Evolutionary conservation across 2,113 vertebrate genomes (phyloP).

Genomic region (Microcebus murinus): DNA sequence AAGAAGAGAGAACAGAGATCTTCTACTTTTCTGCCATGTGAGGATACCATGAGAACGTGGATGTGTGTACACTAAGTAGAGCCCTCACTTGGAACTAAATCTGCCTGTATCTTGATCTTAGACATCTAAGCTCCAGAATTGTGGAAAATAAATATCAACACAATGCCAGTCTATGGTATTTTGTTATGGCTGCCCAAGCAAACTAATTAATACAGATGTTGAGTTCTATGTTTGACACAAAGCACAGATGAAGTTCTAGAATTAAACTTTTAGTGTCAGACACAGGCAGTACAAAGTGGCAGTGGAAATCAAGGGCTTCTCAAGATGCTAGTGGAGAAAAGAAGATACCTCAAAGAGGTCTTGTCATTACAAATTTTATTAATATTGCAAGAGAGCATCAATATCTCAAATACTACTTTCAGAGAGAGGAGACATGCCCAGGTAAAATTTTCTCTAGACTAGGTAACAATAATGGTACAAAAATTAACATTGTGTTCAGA

Average conservation of each 20-base stretch:
- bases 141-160: neutral
- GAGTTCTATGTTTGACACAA: neutral
- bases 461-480: neutral
- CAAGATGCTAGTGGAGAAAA: neutral
- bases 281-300: neutral
- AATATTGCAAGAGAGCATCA: neutral
- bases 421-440: neutral
- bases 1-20: neutral
- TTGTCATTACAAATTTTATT: neutral
- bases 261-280: neutral
- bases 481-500: neutral
- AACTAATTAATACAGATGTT: neutral
- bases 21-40: too few species aligned
- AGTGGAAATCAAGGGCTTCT: neutral
- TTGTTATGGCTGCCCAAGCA: neutral
- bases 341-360: neutral
- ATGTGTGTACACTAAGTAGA: neutral
- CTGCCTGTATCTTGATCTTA: neutral
- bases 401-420: neutral
- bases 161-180: neutral
- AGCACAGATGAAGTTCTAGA: neutral
- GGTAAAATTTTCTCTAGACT: neutral
- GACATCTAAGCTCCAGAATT: neutral
- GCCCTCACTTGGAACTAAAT: neutral
- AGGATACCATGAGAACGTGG: neutral